Evolutionary conservation across 2,797 vertebrate species (phyloP).

Genomic region (Poecilia wingei): DNA sequence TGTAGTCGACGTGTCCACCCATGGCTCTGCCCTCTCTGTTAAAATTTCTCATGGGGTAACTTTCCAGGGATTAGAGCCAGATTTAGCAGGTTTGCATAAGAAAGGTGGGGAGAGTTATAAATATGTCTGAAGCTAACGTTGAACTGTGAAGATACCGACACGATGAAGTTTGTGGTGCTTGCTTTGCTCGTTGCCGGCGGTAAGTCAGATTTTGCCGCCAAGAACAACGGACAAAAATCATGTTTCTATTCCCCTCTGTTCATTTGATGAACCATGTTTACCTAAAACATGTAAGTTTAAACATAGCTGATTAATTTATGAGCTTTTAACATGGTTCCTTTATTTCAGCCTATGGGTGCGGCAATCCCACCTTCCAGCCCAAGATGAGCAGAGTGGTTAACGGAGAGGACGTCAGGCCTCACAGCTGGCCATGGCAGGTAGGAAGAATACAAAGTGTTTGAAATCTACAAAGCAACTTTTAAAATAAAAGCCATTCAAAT

Average conservation of each 20-base stretch:
- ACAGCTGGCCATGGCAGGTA: conserved; percentile 87
- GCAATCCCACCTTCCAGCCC: conserved; percentile 73
- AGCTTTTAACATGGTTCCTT: not conserved
- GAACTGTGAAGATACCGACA: conserved; percentile 49
- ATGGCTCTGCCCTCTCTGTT: conserved; percentile 44
- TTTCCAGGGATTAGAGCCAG: conserved; percentile 38
- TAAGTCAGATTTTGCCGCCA: conserved; percentile 46
- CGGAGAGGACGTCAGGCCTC: conserved; percentile 74
- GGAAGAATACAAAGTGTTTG: not conserved
- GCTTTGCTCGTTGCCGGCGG: conserved; percentile 78
- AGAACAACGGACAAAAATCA: not conserved
- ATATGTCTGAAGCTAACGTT: not conserved
- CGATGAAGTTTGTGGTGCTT: conserved; percentile 79
- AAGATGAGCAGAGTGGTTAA: conserved; percentile 75
- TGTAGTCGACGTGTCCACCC: not conserved
- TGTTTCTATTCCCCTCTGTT: not conserved
- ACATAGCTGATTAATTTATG: not conserved
- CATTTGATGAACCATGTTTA: not conserved
- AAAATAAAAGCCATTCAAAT: not conserved
- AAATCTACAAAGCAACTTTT: too few species aligned
- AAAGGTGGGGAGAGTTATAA: conserved; percentile 58
- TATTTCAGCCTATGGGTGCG: conserved; percentile 80
- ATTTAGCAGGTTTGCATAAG: conserved; percentile 41
- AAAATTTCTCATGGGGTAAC: conserved; percentile 17
- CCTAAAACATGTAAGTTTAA: not conserved